A percentile compares a stretch with the other conserved stretches of the same genome.
phyloP scores from a whole-genome alignment of 2,888 invertebrate species.

The Macaria notata region DNA sequence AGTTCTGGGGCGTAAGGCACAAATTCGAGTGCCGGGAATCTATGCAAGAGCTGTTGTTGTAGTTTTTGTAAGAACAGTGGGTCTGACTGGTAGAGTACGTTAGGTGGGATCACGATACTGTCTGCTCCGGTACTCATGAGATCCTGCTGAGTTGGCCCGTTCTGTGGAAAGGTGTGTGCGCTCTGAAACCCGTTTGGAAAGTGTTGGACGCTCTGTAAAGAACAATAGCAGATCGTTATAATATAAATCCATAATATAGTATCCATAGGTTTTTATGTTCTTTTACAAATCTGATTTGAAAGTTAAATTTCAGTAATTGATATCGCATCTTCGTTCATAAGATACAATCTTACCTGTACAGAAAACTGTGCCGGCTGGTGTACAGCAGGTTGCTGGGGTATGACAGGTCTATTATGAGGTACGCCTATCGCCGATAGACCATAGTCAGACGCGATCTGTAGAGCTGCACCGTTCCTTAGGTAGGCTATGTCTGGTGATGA shows the following conservation, averaged over 20 bases:
- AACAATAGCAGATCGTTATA: background rate
- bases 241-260: too few relatives aligned
- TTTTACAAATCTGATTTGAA: too few relatives aligned
- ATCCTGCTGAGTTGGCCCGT: constrained; percentile 59
- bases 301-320: too few relatives aligned
- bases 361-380: constrained; percentile 60
- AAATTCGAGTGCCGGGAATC: constrained; percentile 68
- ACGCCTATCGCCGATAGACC: constrained; percentile 68
- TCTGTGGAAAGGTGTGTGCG: constrained; percentile 17
- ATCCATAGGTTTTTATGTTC: too few relatives aligned
- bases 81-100: constrained; percentile 78
- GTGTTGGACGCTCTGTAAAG: constrained; percentile 18
- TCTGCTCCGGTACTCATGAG: constrained; percentile 60
- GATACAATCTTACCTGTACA: constrained; percentile 49
- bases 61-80: constrained; percentile 72
- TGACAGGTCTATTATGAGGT: constrained; percentile 56
- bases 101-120: constrained; percentile 64
- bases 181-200: constrained; percentile 35
- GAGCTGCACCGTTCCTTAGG: constrained; percentile 62
- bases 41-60: constrained; percentile 64
- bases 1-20: constrained; percentile 66
- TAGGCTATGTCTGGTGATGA: constrained; percentile 66
- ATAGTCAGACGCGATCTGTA: constrained; percentile 69
- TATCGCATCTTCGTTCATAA: too few relatives aligned
- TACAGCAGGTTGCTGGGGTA: constrained; percentile 66